Evolutionary conservation across 2,888 invertebrate species (phyloP), one percentile per base, ranked within the genome.

Genomic region (Plemyria rubiginata): DNA sequence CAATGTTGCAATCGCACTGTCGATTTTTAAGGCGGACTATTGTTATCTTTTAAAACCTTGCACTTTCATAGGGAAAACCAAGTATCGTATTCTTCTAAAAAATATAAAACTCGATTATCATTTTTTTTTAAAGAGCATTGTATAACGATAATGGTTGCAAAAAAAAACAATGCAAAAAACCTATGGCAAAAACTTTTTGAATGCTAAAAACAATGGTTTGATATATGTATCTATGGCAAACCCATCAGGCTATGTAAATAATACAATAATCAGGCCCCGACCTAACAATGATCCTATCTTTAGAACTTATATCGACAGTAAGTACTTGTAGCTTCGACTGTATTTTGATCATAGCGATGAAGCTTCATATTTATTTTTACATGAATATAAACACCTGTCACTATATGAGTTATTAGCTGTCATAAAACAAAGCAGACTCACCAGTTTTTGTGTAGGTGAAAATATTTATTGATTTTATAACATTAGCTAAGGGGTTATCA

Each of bases 351-450:
- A 16, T 51, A 43, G 29, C 57, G 32, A 57, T 43, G 41, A 41
- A 50, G 40, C 45, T 36, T 36, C 29, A 13, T 55, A 41, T 29
- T 57, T 40, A 40, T 29, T 50, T 62, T 11, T 40, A 54, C 29
- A 32, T 29, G 38, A 48, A 6, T 38, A 49, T 46, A 16, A 51
- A 45, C 54, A 52, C 57, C 53, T 62, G 49, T 54, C 13, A 58
- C 55, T 15, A 28, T 49, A 38, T 65, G 66, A 51, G 64, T 73
- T 70, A 49, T 71, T 68, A 73, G 71, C 76, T 76, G 77, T 76
- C 79, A 78, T 80, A 81, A 81, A 78, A 76, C 75, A 71, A 77
- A 81, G 70, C 73, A 73, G 66, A 70, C 45, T 36, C 16, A 13
- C 57, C 56, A 15, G 29, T 40, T 56, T 38, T 49, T 40, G 56